phyloP scores from a whole-genome alignment of 92 coral and sea anemone species.

The Zoanthus solanderi region DNA sequence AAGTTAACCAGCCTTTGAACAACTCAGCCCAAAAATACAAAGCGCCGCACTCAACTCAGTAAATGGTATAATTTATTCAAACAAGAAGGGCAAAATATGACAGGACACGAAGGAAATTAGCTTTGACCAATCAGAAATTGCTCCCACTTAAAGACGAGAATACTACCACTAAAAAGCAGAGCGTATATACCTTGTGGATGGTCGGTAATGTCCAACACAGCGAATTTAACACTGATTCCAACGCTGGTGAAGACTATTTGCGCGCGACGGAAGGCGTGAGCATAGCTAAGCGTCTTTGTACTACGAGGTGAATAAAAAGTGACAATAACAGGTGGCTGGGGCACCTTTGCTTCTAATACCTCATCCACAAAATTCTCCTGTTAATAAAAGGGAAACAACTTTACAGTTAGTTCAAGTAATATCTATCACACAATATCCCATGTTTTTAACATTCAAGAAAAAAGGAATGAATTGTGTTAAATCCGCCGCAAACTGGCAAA shows the following conservation, averaged over 20 bases:
- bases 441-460: not conserved
- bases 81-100: no score
- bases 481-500: no score
- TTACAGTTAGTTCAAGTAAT: not conserved
- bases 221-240: conserved; percentile 73
- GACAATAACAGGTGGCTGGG: conserved; percentile 79
- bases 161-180: not conserved
- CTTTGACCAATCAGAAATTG: not conserved
- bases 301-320: conserved; percentile 85
- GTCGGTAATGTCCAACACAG: conserved; percentile 75
- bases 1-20: no score
- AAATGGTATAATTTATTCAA: no score
- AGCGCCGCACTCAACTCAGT: no score
- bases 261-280: conserved; percentile 65
- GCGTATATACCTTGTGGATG: conserved; percentile 70
- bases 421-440: not conserved
- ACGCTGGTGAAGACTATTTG: conserved; percentile 57
- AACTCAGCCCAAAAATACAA: no score
- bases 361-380: conserved; percentile 80
- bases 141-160: not conserved
- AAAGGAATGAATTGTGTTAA: no score
- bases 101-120: no score
- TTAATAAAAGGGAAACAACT: not conserved
- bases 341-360: conserved; percentile 78
- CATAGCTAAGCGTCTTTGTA: conserved; percentile 76